phyloP scores from a whole-genome alignment of 1,140 invertebrate species.

The Thaumatotibia leucotreta region DNA sequence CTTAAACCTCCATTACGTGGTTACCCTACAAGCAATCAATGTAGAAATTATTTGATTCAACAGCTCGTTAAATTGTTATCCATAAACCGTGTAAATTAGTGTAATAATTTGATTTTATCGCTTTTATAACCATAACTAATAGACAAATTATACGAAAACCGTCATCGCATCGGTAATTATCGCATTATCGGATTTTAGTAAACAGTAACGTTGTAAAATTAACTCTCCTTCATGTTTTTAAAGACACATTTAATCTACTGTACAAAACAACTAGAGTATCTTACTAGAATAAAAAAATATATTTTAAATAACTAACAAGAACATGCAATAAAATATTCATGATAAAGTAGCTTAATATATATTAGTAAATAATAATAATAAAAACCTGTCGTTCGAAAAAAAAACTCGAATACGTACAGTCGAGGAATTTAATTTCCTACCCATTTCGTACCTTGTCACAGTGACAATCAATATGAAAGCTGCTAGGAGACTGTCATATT shows the following conservation, averaged over 20 bases:
- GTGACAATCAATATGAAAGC: too few relatives aligned
- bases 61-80: background rate
- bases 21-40: background rate
- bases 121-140: constrained; percentile 24
- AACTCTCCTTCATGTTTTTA: background rate
- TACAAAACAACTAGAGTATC: background rate
- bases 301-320: too few relatives aligned
- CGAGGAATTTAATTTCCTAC: too few relatives aligned
- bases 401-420: too few relatives aligned
- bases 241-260: too few relatives aligned
- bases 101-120: constrained; percentile 13
- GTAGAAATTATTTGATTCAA: background rate
- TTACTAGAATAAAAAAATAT: too few relatives aligned
- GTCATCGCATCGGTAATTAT: background rate
- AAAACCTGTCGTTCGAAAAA: too few relatives aligned
- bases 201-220: background rate
- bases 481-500: too few relatives aligned
- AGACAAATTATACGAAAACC: constrained; percentile 27
- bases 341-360: too few relatives aligned
- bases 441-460: too few relatives aligned
- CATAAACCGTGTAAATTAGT: background rate
- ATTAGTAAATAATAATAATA: too few relatives aligned
- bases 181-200: background rate
- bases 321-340: too few relatives aligned
- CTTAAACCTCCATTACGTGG: background rate